phyloP scores from a whole-genome alignment of 2,797 vertebrate genomes.

The Scomberomorus guttatus region DNA sequence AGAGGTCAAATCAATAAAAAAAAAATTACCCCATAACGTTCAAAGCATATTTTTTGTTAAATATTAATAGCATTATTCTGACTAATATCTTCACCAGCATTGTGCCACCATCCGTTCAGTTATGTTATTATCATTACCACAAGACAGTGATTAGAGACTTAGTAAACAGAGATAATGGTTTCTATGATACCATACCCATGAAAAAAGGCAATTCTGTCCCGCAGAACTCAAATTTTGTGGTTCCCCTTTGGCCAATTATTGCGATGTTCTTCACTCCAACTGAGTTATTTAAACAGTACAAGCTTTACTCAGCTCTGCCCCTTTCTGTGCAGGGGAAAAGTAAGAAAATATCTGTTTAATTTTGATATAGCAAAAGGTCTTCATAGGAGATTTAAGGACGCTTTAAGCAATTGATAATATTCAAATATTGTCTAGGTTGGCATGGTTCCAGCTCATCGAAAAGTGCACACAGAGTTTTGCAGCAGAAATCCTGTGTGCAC shows the following conservation, averaged over 20 bases:
- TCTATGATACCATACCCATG: slow-evolving; percentile 16
- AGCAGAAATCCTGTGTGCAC: no score
- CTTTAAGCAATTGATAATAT: background rate
- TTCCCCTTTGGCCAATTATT: slow-evolving; percentile 33
- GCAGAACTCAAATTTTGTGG: slow-evolving; percentile 12
- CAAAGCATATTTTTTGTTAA: slow-evolving; percentile 1
- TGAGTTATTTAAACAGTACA: slow-evolving; percentile 19
- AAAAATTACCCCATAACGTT: background rate
- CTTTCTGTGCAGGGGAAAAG: background rate
- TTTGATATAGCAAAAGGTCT: background rate
- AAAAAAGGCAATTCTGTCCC: slow-evolving; percentile 13
- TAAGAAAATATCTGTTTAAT: background rate
- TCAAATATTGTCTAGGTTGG: slow-evolving; percentile 14
- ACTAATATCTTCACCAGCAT: slow-evolving; percentile 13
- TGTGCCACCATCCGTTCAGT: slow-evolving; percentile 2
- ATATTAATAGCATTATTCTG: slow-evolving; percentile 9
- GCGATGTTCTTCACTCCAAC: slow-evolving; percentile 5
- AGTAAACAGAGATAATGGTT: slow-evolving; percentile 53
- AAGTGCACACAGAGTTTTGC: no score
- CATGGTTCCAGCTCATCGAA: background rate
- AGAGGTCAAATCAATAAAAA: background rate
- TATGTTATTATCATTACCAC: slow-evolving; percentile 28
- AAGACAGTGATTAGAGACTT: slow-evolving; percentile 58
- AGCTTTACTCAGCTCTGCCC: slow-evolving; percentile 10
- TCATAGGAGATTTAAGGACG: background rate